Evolutionary conservation across 1,140 invertebrate genomes (phyloP).

Genomic region (Drosophila ironensis): DNA sequence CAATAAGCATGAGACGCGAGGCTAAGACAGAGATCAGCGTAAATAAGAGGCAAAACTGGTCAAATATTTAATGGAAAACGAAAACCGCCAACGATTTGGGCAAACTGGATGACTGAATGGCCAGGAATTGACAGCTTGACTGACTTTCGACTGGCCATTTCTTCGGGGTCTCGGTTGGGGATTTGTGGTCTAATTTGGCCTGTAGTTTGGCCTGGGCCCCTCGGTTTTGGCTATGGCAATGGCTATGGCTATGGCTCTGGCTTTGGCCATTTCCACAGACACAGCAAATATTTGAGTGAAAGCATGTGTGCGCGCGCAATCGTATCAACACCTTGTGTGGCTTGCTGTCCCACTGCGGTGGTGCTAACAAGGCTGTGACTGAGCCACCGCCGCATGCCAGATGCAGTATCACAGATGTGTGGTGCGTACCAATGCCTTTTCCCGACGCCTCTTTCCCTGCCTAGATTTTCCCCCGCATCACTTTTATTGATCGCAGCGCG

Average conservation of each 20-base stretch:
- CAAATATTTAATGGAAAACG: constrained; percentile 13
- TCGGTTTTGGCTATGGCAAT: constrained; percentile 8
- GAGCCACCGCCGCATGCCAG: not conserved
- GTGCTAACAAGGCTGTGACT: constrained; percentile 18
- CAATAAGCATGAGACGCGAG: too few relatives aligned
- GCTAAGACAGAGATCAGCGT: constrained; percentile 10
- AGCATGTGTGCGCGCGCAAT: constrained; percentile 43
- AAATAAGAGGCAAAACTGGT: constrained; percentile 6
- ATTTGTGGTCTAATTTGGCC: constrained; percentile 65
- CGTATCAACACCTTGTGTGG: constrained; percentile 59
- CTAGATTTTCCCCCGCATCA: not conserved
- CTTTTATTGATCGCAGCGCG: constrained; percentile 16
- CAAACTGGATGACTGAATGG: constrained; percentile 1
- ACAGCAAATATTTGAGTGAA: constrained; percentile 75
- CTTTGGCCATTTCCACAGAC: constrained; percentile 32
- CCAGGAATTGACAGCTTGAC: not conserved
- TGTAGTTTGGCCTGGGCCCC: constrained; percentile 31
- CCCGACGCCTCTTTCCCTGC: not conserved
- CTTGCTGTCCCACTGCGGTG: constrained; percentile 12
- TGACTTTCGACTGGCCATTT: constrained; percentile 26
- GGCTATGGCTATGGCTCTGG: constrained; percentile 15
- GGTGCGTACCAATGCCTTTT: constrained; percentile 7
- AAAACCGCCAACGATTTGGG: constrained; percentile 14
- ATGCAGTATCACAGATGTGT: not conserved
- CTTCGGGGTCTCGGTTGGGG: constrained; percentile 1